A percentile compares a stretch with the other conserved stretches of the same genome.
These are phyloP conservation scores for Ectemnius lituratus DNA, from an alignment of 2,888 invertebrate species.

Conservation along the genomic window DNA sequence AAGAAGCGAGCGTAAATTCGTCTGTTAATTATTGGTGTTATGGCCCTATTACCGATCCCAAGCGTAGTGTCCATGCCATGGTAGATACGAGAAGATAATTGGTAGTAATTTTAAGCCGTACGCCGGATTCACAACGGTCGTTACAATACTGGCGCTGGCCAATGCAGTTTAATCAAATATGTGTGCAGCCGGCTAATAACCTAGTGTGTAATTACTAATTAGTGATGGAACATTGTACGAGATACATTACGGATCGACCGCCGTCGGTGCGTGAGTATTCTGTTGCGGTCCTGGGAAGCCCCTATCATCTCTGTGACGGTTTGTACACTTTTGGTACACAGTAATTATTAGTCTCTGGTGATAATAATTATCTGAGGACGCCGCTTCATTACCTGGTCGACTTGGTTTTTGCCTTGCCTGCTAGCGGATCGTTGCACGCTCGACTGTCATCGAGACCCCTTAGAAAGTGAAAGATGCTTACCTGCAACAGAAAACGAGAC, in stretches of 20 bases:
- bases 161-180: conserved; percentile 54
- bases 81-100: conserved; percentile 32
- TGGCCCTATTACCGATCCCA: conserved; percentile 19
- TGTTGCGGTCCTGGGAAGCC: conserved; percentile 11
- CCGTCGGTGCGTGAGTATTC: conserved; percentile 24
- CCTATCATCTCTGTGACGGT: neutral
- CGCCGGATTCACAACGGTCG: conserved; percentile 41
- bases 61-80: conserved; percentile 11
- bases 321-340: conserved; percentile 8
- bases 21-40: conserved; percentile 19
- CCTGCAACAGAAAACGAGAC: conserved; percentile 46
- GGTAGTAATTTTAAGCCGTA: conserved; percentile 45
- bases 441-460: too few species aligned
- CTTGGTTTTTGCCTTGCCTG: too few species aligned
- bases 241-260: conserved; percentile 28
- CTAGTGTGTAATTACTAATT: conserved; percentile 56
- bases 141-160: conserved; percentile 43
- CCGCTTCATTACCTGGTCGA: conserved; percentile 11
- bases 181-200: conserved; percentile 50
- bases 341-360: conserved; percentile 19
- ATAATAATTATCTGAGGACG: neutral
- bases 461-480: conserved; percentile 18
- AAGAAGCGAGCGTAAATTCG: neutral
- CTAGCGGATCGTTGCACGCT: too few species aligned
- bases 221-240: conserved; percentile 39